A percentile compares a stretch with the other conserved stretches of the same genome.
These are phyloP conservation scores for Daphoenositta chrysoptera DNA, from an alignment of 2,113 vertebrate genomes.

Conservation along the genomic window DNA sequence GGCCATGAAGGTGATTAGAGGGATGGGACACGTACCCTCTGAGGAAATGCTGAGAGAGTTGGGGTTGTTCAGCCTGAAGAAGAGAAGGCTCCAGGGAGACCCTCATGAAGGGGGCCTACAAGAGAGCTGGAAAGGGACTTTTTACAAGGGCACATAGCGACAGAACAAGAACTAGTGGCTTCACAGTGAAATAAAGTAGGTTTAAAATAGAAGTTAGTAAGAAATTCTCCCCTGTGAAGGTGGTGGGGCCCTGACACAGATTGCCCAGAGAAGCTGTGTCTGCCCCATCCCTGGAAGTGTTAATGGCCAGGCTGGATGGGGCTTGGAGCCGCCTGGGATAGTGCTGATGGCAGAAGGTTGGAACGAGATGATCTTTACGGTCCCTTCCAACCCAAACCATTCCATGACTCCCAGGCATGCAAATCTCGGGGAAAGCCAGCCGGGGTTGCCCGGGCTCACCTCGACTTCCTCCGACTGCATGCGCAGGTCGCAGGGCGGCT, in stretches of 20 bases:
- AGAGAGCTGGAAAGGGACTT: background rate
- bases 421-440: background rate
- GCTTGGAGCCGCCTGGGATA: background rate
- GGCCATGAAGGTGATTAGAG: background rate
- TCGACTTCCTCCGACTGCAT: conserved; percentile 91
- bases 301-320: background rate
- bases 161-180: background rate
- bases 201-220: background rate
- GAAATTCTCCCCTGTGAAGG: background rate
- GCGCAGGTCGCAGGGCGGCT: conserved; percentile 87
- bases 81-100: background rate
- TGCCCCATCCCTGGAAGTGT: background rate
- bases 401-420: background rate
- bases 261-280: background rate
- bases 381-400: background rate
- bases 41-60: background rate
- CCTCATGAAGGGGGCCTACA: background rate
- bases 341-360: background rate
- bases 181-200: background rate
- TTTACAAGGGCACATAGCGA: background rate
- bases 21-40: background rate
- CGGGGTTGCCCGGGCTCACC: conserved; percentile 55
- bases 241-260: background rate
- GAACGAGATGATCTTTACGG: background rate
- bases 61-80: background rate